Conservation (phyloP, 2,797 vertebrate genomes). For the Coluber constrictor region DNA sequence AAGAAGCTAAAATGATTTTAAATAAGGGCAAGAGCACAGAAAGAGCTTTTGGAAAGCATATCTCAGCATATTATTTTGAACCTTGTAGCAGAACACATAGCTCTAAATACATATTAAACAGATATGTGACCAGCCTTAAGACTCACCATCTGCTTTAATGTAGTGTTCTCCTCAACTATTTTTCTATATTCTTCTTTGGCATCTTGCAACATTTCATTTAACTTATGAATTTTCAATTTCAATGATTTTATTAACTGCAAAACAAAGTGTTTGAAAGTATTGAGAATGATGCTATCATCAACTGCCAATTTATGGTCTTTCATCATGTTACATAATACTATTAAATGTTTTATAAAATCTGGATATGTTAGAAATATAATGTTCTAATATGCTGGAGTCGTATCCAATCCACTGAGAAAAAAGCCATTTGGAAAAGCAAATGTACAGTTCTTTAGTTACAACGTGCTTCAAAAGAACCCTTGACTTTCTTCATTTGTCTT, state of each 20-base stretch:
- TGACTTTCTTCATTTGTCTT: background rate
- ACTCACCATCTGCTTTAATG: conserved; percentile 54
- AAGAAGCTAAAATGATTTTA: background rate
- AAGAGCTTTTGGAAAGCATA: background rate
- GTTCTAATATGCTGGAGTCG: background rate
- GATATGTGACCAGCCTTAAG: conserved; percentile 54
- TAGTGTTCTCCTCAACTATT: conserved; percentile 62
- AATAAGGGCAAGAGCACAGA: background rate
- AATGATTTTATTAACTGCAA: conserved; percentile 65
- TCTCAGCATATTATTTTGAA: background rate
- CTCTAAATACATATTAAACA: background rate
- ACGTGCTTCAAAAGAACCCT: background rate
- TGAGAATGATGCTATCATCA: background rate
- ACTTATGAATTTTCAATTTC: conserved; percentile 64
- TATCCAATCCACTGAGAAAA: background rate
- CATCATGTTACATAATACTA: background rate
- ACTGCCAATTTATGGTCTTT: background rate
- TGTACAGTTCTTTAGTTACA: background rate
- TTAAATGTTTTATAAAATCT: background rate
- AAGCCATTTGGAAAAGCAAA: background rate
- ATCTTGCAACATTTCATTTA: conserved; percentile 60
- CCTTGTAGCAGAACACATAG: background rate
- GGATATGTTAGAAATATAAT: background rate
- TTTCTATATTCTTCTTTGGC: conserved; percentile 53
- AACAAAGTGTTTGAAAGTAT: conserved; percentile 1